A percentile compares a stretch with the other conserved stretches of the same genome.
These are phyloP conservation scores for Cathartes aura DNA, from an alignment of 2,113 vertebrate species.

Conservation along the genomic window DNA sequence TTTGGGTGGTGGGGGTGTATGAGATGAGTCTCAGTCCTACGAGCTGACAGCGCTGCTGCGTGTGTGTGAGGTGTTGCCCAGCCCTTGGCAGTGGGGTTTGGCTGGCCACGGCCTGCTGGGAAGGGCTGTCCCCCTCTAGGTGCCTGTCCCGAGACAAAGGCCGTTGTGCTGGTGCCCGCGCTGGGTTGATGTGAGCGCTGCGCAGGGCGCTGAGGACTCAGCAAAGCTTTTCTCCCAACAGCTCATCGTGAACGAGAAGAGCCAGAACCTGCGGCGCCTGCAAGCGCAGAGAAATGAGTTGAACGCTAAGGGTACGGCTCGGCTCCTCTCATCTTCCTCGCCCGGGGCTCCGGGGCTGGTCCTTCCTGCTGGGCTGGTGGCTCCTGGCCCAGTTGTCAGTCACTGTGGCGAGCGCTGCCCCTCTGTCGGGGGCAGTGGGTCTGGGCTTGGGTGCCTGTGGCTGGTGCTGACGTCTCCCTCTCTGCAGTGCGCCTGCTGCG, in stretches of 20 bases:
- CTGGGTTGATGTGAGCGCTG: accelerated
- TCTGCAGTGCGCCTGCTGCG: slow-evolving; percentile 89
- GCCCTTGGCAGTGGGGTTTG: neutral
- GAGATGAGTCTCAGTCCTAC: accelerated
- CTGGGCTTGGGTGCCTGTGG: too few relatives aligned
- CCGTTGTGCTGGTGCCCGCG: accelerated
- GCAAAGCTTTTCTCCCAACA: slow-evolving; percentile 37
- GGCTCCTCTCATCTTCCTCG: accelerated
- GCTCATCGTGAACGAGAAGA: slow-evolving; percentile 97
- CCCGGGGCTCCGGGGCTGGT: neutral
- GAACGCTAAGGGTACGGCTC: slow-evolving; percentile 90
- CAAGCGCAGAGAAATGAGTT: slow-evolving; percentile 97
- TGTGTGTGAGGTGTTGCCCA: too few relatives aligned
- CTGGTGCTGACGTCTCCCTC: neutral
- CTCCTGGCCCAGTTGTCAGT: neutral
- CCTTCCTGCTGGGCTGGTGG: neutral
- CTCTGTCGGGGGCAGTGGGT: accelerated
- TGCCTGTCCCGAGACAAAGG: neutral
- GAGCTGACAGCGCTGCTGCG: accelerated
- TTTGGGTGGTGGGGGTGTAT: accelerated
- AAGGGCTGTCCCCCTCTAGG: accelerated
- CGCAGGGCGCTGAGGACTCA: accelerated
- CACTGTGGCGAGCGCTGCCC: neutral
- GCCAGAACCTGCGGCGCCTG: slow-evolving; percentile 94
- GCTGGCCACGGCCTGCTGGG: accelerated